These are phyloP conservation scores for Orthochromis malagaraziensis DNA, from an alignment of 2,113 vertebrate species.

Conservation along the genomic window DNA sequence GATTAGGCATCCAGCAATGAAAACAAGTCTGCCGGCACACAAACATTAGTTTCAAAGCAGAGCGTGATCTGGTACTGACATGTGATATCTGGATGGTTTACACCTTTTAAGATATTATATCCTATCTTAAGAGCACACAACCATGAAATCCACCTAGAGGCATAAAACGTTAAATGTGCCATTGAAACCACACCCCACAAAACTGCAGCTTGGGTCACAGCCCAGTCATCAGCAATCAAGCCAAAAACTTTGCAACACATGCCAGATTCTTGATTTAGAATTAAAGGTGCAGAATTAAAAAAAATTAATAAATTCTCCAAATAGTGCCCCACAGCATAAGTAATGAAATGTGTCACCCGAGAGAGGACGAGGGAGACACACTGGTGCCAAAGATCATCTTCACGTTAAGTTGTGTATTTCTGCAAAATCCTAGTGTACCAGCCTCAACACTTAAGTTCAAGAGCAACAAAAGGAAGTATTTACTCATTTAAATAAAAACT, in stretches of 20 bases:
- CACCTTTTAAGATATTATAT: background rate
- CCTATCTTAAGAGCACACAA: background rate
- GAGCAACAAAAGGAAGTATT: background rate
- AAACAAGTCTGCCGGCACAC: background rate
- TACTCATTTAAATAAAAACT: background rate
- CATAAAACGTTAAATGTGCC: background rate
- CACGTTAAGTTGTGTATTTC: background rate
- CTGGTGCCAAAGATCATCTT: background rate
- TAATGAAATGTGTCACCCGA: background rate
- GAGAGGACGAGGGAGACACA: background rate
- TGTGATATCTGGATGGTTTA: background rate
- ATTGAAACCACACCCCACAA: background rate
- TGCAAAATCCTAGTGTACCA: background rate
- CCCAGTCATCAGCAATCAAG: background rate
- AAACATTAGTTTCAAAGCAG: background rate
- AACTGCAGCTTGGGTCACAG: background rate
- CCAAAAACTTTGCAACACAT: background rate
- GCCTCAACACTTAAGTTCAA: background rate
- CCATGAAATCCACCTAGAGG: background rate
- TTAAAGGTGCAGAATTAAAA: background rate
- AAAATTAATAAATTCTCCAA: background rate
- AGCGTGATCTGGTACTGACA: background rate
- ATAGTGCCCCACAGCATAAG: background rate
- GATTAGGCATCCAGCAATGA: background rate
- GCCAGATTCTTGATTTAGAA: conserved; percentile 5